Evolutionary conservation across 2,113 vertebrate species (phyloP).

Genomic region (Seriola dumerili): DNA sequence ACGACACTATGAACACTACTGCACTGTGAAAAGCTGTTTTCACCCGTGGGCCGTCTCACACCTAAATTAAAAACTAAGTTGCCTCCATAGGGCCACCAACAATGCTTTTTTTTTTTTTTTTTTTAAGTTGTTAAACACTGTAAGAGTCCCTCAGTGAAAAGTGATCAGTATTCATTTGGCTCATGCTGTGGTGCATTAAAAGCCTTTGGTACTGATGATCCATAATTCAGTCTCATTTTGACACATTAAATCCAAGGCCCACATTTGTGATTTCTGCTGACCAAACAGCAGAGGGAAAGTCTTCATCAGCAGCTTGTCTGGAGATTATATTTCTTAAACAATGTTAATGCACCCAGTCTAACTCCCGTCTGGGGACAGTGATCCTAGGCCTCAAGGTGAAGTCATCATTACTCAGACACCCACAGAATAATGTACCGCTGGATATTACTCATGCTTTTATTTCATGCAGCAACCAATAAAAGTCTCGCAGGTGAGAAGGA

Average conservation of each 20-base stretch:
- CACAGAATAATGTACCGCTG: slow-evolving; percentile 1
- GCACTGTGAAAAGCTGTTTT: slow-evolving; percentile 16
- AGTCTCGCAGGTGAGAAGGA: slow-evolving; percentile 8
- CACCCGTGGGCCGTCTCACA: slow-evolving; percentile 13
- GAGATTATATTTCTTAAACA: slow-evolving; percentile 60
- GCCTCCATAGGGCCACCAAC: slow-evolving; percentile 52
- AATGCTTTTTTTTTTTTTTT: slow-evolving; percentile 47
- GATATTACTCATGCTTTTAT: slow-evolving; percentile 28
- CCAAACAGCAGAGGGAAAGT: slow-evolving; percentile 48
- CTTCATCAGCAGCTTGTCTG: slow-evolving; percentile 66
- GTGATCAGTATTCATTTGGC: slow-evolving; percentile 72
- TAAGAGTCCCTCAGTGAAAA: slow-evolving; percentile 38
- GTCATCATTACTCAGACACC: slow-evolving; percentile 44
- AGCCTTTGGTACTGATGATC: slow-evolving; percentile 70
- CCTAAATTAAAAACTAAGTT: slow-evolving; percentile 45
- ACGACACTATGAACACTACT: background rate
- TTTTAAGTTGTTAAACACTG: slow-evolving; percentile 54
- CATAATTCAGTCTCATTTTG: slow-evolving; percentile 80
- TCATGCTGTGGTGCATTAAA: slow-evolving; percentile 55
- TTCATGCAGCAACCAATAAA: slow-evolving; percentile 15
- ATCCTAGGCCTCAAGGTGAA: slow-evolving; percentile 21
- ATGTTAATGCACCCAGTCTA: slow-evolving; percentile 41
- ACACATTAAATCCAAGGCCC: slow-evolving; percentile 63
- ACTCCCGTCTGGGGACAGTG: slow-evolving; percentile 22
- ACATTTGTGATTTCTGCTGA: slow-evolving; percentile 67